Evolutionary conservation across 2,113 vertebrate species (phyloP), one percentile per base, ranked within the genome.

Genomic region (Scalopus aquaticus): DNA sequence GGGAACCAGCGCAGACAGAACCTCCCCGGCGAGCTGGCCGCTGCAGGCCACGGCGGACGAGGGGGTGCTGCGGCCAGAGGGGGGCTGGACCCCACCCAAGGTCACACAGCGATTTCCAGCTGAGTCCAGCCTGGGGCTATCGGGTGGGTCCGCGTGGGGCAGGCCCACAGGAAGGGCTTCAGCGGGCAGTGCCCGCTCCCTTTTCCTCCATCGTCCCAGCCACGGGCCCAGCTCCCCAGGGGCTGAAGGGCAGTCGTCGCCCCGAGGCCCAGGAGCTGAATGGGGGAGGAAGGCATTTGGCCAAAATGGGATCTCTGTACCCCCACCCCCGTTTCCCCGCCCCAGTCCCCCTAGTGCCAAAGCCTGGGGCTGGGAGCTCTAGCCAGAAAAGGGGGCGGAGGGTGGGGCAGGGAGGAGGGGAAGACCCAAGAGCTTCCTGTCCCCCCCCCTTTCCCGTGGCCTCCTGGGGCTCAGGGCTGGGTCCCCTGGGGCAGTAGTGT

Each of bases 361-460:
- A 90, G 97, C 97, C 97, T 88, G 84, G 74, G 97, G 97, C 97
- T 91, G 77, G 0, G 9, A 90, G 93, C 88, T 79, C 76, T 46
- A 80, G 92, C 95, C 97, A 97, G 97, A 86, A 91, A 90, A 88
- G 96, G 92, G 90, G 96, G 96, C 9, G 93, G 96, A 97, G 83
- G 96, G 95, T 67, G 83, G 77, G 84, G 94, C 90, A 46, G 74
- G 62, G 91, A 92, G 78, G 86, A 93, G 93, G 90, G 93, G 51
- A 58, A 72, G 94, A 80, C 83, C 51, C 1, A 2, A 39, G 60
- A 13, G 92, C 93, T 97, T 97, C 97, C 97, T 97, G 97, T 90
- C 74, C 37, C 69, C 60, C 64, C 49, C 54, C 42, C 46, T n/a
- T 60, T 65, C 70, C 90, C 72, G 51, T 42, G 49, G 88, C 77